These are phyloP conservation scores for Drosophila ercepeae DNA, from an alignment of 1,140 invertebrate genomes.

Conservation along the genomic window DNA sequence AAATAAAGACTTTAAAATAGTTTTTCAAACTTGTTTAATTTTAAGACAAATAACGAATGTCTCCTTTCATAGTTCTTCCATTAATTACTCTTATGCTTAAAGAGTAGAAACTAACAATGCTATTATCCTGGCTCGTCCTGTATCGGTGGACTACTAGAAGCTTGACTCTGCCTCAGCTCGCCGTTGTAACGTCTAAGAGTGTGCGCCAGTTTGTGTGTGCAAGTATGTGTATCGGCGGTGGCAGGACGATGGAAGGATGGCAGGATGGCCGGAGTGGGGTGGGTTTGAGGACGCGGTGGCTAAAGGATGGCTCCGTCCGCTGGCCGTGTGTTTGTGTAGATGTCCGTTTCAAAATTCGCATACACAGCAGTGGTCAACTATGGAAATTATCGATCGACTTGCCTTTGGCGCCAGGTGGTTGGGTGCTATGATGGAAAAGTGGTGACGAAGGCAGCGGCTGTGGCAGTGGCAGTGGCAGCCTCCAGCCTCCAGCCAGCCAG, in stretches of 20 bases:
- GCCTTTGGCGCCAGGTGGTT: constrained; percentile 82
- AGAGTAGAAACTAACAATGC: not conserved
- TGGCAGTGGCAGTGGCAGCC: constrained; percentile 49
- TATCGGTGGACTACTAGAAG: constrained; percentile 60
- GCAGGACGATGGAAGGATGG: not conserved
- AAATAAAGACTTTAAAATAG: too few relatives aligned
- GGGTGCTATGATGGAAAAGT: constrained; percentile 78
- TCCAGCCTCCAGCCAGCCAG: constrained; percentile 12
- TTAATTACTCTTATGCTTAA: not conserved
- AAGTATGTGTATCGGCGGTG: constrained; percentile 28
- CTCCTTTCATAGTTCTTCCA: not conserved
- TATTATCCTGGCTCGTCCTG: constrained; percentile 7
- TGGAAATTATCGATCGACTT: constrained; percentile 84
- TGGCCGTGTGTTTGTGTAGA: constrained; percentile 71
- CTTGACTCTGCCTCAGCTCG: constrained; percentile 72
- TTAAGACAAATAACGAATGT: too few relatives aligned
- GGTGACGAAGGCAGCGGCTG: constrained; percentile 68
- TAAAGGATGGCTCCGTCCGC: constrained; percentile 66
- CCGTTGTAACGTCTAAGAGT: constrained; percentile 70
- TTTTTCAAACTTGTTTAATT: too few relatives aligned
- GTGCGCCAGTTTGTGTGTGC: constrained; percentile 47
- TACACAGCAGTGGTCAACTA: constrained; percentile 83
- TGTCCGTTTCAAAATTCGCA: constrained; percentile 83
- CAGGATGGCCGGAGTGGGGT: not conserved
- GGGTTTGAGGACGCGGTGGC: constrained; percentile 29